Conservation (phyloP, 2,888 invertebrate genomes). For the Spodoptera picta region DNA sequence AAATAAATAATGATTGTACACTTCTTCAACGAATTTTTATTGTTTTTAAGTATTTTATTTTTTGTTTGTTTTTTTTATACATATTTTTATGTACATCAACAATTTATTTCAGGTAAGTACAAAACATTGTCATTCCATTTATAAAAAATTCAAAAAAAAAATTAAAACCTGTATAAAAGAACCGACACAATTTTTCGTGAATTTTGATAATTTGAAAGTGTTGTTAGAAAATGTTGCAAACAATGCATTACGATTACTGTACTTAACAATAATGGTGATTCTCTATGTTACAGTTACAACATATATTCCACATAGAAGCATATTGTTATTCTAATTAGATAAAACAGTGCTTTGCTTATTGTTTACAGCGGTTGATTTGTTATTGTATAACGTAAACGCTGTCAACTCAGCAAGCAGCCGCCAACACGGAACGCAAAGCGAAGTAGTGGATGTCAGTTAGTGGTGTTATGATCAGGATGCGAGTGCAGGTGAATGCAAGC, state of each 20-base stretch:
- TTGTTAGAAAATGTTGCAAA: constrained; percentile 12
- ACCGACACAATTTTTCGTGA: constrained; percentile 37
- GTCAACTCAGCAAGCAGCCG: constrained; percentile 24
- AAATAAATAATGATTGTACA: constrained; percentile 37
- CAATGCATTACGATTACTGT: background rate
- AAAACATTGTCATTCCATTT: constrained; percentile 1
- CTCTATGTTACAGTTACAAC: constrained; percentile 9
- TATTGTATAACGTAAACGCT: constrained; percentile 19
- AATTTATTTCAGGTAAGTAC: constrained; percentile 14
- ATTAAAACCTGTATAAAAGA: constrained; percentile 2
- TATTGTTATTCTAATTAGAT: constrained; percentile 6
- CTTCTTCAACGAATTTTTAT: constrained; percentile 10
- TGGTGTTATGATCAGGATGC: constrained; percentile 41
- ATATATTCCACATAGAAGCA: constrained; percentile 23
- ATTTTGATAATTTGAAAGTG: background rate
- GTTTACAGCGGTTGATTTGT: constrained; percentile 11
- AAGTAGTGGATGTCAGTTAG: constrained; percentile 24
- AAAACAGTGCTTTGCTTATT: constrained; percentile 6
- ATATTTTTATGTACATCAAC: constrained; percentile 21
- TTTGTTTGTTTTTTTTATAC: constrained; percentile 1
- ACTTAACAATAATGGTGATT: constrained; percentile 14
- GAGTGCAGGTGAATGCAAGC: constrained; percentile 63
- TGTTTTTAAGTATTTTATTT: constrained; percentile 1
- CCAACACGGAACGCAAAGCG: constrained; percentile 23
- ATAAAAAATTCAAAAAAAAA: constrained; percentile 6